Evolutionary conservation across 2,113 vertebrate species (phyloP).

Genomic region (Dendrocopos noguchii): DNA sequence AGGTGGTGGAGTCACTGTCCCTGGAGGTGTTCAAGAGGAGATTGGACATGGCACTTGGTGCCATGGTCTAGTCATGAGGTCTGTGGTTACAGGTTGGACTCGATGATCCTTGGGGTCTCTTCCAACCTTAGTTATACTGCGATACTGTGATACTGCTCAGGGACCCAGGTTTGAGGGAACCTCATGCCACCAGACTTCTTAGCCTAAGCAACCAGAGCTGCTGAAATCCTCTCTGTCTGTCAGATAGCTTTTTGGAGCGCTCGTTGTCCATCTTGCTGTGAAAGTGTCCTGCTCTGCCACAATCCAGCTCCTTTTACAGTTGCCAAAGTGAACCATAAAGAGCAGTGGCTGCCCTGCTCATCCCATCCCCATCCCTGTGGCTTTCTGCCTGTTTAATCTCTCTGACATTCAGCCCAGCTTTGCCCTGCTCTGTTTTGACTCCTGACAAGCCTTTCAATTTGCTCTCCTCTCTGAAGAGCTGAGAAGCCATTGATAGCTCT

Average conservation of each 20-base stretch:
- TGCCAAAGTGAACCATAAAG: not conserved
- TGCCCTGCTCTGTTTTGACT: conserved; percentile 86
- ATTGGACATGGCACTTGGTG: too few species aligned
- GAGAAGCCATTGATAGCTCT: conserved; percentile 85
- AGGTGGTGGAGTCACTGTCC: too few species aligned
- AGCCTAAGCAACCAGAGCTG: not conserved
- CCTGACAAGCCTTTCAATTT: conserved; percentile 95
- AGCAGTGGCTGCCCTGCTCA: accelerated
- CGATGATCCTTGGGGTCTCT: too few species aligned
- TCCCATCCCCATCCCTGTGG: not conserved
- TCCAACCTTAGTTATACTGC: too few species aligned
- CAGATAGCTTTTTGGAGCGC: not conserved
- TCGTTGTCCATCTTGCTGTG: not conserved
- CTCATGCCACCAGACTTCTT: not conserved
- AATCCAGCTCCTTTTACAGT: not conserved
- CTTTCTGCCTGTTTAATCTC: conserved; percentile 58
- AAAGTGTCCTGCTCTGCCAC: not conserved
- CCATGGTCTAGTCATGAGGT: too few species aligned
- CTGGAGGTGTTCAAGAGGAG: too few species aligned
- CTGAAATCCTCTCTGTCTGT: not conserved
- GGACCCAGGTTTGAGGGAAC: not conserved
- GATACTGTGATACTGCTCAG: too few species aligned
- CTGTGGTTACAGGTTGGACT: too few species aligned
- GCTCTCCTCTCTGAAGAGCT: conserved; percentile 87
- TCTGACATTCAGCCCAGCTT: conserved; percentile 69